Base-by-base conservation (phyloP, 2,888 invertebrate species). In the Metalampra italica region DNA sequence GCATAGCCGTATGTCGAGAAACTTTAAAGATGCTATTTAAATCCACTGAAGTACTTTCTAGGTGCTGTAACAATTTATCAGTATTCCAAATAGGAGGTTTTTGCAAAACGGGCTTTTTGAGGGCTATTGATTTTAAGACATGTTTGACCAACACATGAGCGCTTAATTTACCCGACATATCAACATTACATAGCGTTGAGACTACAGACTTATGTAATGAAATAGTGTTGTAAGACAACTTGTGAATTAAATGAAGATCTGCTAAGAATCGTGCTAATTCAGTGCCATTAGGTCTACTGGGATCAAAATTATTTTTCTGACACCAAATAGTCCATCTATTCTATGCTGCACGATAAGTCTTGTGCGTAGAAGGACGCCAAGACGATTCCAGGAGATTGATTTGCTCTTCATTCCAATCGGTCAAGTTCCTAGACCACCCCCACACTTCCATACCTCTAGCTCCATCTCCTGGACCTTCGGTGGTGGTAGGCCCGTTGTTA, bases 401-500 rank as follows among this genome's bases (percentile, higher is more conserved):
- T 45, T 62, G 60, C 2, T 50, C 36, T 4, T 39, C 9, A 8
- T 44, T 49, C 62, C 62, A 65, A 0, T 7, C 30, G 1, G 8
- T 43, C 47, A 58, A 11, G 13, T 9, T 15, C 7, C 50, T 39
- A 0, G 49, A 8, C 62, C 64, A 66, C 61, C 63, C 61, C 57
- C 52, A 60, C 58, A 59, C 57, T 52, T 63, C 62, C 64, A 66
- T 0, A 59, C 53, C 29, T 52, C 49, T 11, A 51, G 29, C 0
- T 9, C 11, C 37, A 56, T 29, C 9, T 50, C 32, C 9, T 40
- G 7, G 5, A 44, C 38, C 5, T 47, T 29, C 9, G 47, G 48
- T 1, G 51, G 52, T 29, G 47, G 46, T 4, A 12, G 37, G 1
- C 41, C 45, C 0, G 45, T 47, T 7, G 38, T 9, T 12, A 14